A percentile compares a stretch with the other conserved stretches of the same genome.
Evolutionary conservation across 2,888 invertebrate genomes (phyloP).

Genomic region (Pogonocherus hispidulus): DNA sequence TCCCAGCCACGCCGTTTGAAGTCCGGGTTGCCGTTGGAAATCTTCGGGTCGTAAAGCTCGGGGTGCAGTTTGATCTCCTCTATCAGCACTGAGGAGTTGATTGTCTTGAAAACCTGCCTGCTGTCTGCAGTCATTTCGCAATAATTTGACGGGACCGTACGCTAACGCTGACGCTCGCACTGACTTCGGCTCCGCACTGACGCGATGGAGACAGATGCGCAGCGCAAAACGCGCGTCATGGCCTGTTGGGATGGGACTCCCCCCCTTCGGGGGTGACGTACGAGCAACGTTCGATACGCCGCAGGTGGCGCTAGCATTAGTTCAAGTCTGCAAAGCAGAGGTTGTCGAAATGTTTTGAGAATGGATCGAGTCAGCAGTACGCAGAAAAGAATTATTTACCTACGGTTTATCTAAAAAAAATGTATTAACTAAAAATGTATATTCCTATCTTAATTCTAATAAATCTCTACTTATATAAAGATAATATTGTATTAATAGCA

Average conservation of each 20-base stretch:
- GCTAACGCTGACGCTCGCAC: constrained; percentile 37
- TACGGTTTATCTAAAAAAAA: too few relatives aligned
- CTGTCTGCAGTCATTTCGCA: constrained; percentile 17
- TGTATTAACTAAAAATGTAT: too few relatives aligned
- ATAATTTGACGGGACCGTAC: constrained; percentile 10
- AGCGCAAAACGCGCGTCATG: constrained; percentile 33
- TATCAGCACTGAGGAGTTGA: constrained; percentile 36
- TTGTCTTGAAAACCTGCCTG: constrained; percentile 17
- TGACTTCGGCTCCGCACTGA: constrained; percentile 38
- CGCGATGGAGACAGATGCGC: constrained; percentile 35
- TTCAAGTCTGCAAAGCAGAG: not conserved
- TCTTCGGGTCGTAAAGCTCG: constrained; percentile 53
- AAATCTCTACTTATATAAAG: too few relatives aligned
- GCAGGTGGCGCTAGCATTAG: not conserved
- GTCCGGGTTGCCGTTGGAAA: constrained; percentile 47
- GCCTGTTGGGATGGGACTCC: not conserved
- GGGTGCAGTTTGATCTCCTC: constrained; percentile 55
- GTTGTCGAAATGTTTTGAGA: too few relatives aligned
- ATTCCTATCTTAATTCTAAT: too few relatives aligned
- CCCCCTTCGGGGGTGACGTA: not conserved
- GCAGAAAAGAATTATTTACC: too few relatives aligned
- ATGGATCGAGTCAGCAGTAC: too few relatives aligned
- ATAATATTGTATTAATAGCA: too few relatives aligned
- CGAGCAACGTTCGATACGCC: not conserved
- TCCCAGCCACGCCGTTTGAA: constrained; percentile 53